Percentiles rank a stretch among this genome's conserved stretches.
phyloP scores from a whole-genome alignment of 53 echinoderm and acorn worm genomes.

The Echinometra lucunter region DNA sequence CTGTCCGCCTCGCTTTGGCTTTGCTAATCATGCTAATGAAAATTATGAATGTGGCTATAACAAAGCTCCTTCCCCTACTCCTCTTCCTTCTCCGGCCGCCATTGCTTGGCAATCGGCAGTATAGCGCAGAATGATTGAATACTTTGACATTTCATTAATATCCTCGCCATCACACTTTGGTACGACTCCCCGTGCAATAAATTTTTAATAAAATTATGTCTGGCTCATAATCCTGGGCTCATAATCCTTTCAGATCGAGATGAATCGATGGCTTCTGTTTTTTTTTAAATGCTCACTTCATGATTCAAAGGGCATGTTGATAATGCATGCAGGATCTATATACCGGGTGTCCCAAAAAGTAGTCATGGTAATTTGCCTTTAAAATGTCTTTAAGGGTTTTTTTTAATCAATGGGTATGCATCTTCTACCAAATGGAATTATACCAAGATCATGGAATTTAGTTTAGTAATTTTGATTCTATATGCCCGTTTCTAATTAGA shows the following conservation, averaged over 20 bases:
- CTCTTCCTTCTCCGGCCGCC: neutral
- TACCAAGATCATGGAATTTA: too few relatives aligned
- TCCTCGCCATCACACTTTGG: neutral
- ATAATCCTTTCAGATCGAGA: neutral
- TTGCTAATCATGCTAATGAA: too few relatives aligned
- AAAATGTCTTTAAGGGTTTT: too few relatives aligned
- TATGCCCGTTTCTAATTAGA: too few relatives aligned
- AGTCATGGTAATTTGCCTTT: too few relatives aligned
- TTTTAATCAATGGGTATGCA: too few relatives aligned
- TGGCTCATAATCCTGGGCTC: neutral
- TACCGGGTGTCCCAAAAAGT: too few relatives aligned
- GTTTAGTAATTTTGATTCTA: too few relatives aligned
- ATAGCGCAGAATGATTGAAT: neutral
- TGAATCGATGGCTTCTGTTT: neutral
- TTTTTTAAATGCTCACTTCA: neutral
- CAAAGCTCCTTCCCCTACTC: too few relatives aligned
- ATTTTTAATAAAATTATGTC: constrained; percentile 1
- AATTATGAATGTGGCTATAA: too few relatives aligned
- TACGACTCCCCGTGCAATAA: neutral
- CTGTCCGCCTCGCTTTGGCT: neutral
- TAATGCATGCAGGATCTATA: neutral
- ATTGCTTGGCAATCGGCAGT: neutral
- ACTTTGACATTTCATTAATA: neutral
- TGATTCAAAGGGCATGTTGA: neutral
- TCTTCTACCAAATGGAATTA: too few relatives aligned